phyloP scores from a whole-genome alignment of 1,140 invertebrate species.

The Triops longicaudatus region DNA sequence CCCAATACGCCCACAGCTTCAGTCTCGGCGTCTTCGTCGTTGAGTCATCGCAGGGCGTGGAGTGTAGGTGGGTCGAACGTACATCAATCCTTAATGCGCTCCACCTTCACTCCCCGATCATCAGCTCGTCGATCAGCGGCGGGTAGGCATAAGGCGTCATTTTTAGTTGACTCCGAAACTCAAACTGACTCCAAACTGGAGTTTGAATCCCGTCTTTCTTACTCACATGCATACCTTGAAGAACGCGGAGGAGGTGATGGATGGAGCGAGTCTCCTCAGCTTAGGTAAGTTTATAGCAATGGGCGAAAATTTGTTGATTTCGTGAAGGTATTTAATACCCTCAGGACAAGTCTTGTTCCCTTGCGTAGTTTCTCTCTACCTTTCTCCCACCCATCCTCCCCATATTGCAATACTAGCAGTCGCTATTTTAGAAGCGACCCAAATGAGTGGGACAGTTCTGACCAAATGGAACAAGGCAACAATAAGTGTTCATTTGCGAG shows the following conservation, averaged over 20 bases:
- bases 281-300: background rate
- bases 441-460: no score
- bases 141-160: background rate
- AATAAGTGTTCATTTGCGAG: no score
- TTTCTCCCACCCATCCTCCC: no score
- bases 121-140: slow-evolving; percentile 13
- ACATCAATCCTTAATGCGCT: slow-evolving; percentile 25
- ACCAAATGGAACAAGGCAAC: no score
- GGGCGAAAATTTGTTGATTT: background rate
- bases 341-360: no score
- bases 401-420: no score
- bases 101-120: background rate
- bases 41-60: slow-evolving; percentile 24
- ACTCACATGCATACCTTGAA: slow-evolving; percentile 10
- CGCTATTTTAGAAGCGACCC: no score
- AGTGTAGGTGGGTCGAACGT: slow-evolving; percentile 27
- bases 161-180: slow-evolving; percentile 24
- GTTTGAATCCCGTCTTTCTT: background rate
- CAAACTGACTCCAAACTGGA: slow-evolving; percentile 20
- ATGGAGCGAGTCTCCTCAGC: background rate
- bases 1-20: background rate
- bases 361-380: no score
- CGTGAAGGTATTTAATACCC: background rate
- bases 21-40: background rate
- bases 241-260: slow-evolving; percentile 1